Evolutionary conservation across 2,888 invertebrate species (phyloP), one percentile per base, ranked within the genome.

Genomic region (Acronicta alni): DNA sequence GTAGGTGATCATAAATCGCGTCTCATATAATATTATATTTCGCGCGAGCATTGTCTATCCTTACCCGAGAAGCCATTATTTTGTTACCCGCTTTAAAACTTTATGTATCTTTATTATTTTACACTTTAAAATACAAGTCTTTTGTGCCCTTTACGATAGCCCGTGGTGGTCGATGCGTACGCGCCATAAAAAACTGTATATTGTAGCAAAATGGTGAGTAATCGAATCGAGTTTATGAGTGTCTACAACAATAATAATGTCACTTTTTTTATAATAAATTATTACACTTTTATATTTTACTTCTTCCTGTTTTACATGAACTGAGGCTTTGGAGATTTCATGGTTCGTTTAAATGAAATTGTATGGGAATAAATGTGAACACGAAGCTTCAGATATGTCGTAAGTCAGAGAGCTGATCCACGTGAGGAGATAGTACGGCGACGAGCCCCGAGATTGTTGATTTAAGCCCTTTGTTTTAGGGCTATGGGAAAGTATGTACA

Each of bases 21-120:
- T 59, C 57, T 62, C 75, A 72, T 77, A 81, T 83, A 75, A 78
- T 79, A 78, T 85, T 80, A 80, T 69, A 79, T 79, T 83, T 82
- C 71, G 52, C 66, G 41, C 63, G 46, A 53, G 66, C 49, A 70
- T 67, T 67, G 61, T 75, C 74, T 75, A 64, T 71, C 57, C 62
- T 67, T 64, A 52, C 47, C 43, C 56, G 57, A 68, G 57, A 46
- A 57, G 48, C 66, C 67, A 72, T 85, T 82, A 87, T 87, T 85
- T 85, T 83, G 86, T 89, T 85, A 86, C 86, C 73, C 77, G 85
- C 76, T 82, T 83, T 90, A 86, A 90, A 91, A 85, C 70, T 90
- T 89, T 88, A 85, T 83, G 79, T 80, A 74, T 76, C 84, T 88
- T 89, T 87, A 87, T 88, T 88, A 86, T 86, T 83, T 82, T 86